Base-by-base conservation (phyloP, 2,888 invertebrate genomes). In the Caenorhabditis sp. region DNA sequence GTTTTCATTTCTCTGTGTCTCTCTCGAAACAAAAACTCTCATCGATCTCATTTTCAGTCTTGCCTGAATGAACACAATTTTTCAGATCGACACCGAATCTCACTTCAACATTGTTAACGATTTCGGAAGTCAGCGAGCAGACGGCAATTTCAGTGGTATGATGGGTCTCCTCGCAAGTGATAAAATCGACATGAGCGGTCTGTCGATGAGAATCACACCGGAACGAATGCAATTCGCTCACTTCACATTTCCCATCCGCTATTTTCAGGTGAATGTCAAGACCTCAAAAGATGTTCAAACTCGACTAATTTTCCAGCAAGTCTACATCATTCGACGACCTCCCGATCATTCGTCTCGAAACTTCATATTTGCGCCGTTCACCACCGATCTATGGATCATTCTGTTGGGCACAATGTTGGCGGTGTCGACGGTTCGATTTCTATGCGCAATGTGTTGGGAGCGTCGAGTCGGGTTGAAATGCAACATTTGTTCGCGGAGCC, bases 191-290 rank as follows among this genome's bases (percentile, higher is more conserved):
- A 78, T 81, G 78, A 65, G 76, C 37, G 81, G 77, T 19, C 62
- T 80, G 10, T 79, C 81, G 10, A 78, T 81, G 76, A 55, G 79
- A 53, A 77, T 81, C 21, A 80, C 81, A 4, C 77, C 79, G 0
- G 75, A 66, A 24, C 58, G 81, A 58, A 79, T 80, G 79, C 61
- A 62, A 61, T 69, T 67, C 19, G 81, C 79, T 31, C 79, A 78
- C 66, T 81, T 81, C 51, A 79, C 81, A 12, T 80, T 79, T 49
- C 81, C 81, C 0, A 78, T 80, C 36, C 70, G 79, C 12, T 77
- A 79, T 24, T 79, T 81, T 37, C 70, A 73, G 64, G 76, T 73
- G 14, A 10, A 17, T 17, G 14, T 12, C 43, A 36, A 12, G n/a
- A n/a, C n/a, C n/a, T n/a, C n/a, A n/a, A n/a, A n/a, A n/a, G n/a